Evolutionary conservation across 2,888 invertebrate species (phyloP).

Genomic region (Gasteruption jaculator): DNA sequence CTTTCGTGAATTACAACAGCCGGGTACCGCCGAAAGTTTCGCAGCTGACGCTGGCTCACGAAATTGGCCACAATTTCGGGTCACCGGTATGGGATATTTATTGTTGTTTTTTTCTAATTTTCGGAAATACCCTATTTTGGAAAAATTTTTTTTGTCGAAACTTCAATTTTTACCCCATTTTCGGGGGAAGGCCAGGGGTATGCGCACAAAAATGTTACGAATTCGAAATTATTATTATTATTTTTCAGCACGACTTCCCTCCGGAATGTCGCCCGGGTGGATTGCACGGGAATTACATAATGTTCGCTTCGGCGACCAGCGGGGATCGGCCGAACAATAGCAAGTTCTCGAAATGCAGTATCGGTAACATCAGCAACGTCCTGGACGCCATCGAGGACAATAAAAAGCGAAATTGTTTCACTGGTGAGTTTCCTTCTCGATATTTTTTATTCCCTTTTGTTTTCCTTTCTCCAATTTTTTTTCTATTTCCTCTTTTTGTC

Average conservation of each 20-base stretch:
- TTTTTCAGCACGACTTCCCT: conserved; percentile 85
- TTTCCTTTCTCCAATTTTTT: no score
- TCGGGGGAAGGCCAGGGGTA: background rate
- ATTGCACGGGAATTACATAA: conserved; percentile 93
- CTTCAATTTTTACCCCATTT: conserved; percentile 12
- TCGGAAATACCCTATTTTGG: conserved; percentile 12
- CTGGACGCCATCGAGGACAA: conserved; percentile 87
- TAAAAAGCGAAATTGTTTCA: conserved; percentile 90
- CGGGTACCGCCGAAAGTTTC: conserved; percentile 97
- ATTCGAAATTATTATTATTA: conserved; percentile 19
- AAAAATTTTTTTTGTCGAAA: no score
- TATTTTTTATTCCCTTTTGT: background rate
- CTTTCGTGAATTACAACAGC: conserved; percentile 97
- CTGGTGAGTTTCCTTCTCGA: conserved; percentile 49
- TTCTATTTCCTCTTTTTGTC: conserved; percentile 12
- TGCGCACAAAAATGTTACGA: background rate
- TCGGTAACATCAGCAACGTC: conserved; percentile 92
- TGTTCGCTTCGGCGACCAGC: conserved; percentile 99
- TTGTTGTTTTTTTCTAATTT: background rate
- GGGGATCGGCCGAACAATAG: conserved; percentile 98
- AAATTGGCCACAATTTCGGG: conserved; percentile 98
- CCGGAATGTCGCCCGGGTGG: conserved; percentile 88
- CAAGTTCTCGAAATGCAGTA: conserved; percentile 91
- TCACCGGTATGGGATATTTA: conserved; percentile 70
- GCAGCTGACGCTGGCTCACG: conserved; percentile 95